A percentile compares a stretch with the other conserved stretches of the same genome.
Conservation (phyloP, 2,797 vertebrate genomes). For the Alfaro cultratus region DNA sequence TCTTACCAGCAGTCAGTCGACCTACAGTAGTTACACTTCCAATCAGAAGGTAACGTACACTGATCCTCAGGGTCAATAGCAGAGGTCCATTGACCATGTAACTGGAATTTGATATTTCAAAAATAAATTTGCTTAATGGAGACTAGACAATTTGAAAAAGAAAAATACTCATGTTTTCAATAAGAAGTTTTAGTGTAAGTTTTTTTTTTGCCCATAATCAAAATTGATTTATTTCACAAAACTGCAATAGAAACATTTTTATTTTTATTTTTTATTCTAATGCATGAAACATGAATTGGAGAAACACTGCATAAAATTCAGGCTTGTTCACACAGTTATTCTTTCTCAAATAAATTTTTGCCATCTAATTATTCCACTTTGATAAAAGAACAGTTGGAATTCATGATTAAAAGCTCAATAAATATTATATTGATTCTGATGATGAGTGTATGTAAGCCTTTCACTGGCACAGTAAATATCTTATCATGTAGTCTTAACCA, state of each 20-base stretch:
- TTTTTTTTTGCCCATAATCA: too few species aligned
- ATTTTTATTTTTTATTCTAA: too few species aligned
- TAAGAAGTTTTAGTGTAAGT: too few species aligned
- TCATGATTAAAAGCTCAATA: neutral
- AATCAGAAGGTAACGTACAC: neutral
- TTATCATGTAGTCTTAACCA: neutral
- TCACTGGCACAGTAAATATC: neutral
- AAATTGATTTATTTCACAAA: too few species aligned
- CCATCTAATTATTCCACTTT: neutral
- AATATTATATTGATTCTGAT: neutral
- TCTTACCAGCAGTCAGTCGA: neutral
- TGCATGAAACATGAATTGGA: neutral
- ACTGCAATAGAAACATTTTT: neutral
- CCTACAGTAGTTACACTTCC: neutral
- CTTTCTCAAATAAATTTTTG: neutral
- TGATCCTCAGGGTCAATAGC: neutral
- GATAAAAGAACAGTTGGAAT: neutral
- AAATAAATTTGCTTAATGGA: too few species aligned
- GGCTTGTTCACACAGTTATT: neutral
- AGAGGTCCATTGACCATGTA: too few species aligned
- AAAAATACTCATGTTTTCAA: too few species aligned
- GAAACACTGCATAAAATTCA: neutral
- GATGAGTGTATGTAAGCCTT: neutral
- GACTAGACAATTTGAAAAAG: too few species aligned
- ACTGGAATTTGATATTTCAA: too few species aligned